These are phyloP conservation scores for Sminthopsis crassicaudata DNA, from an alignment of 2,113 vertebrate species.

Conservation along the genomic window DNA sequence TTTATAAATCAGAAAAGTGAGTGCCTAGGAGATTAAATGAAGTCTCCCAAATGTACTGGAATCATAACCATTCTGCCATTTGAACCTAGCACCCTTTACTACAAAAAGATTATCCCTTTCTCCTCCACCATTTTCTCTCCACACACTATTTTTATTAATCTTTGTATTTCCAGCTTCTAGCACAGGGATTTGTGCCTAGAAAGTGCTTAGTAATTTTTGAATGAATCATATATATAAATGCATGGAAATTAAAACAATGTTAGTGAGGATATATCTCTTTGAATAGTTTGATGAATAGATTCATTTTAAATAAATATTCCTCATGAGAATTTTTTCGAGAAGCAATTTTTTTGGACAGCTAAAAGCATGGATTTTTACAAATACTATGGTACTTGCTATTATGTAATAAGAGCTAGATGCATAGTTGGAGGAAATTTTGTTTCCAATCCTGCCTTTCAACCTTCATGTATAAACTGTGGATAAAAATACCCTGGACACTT, in stretches of 20 bases:
- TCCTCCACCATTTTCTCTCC: too few relatives aligned
- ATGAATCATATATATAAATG: not conserved
- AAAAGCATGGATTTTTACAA: constrained; percentile 1
- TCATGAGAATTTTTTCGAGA: constrained; percentile 19
- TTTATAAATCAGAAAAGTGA: not conserved
- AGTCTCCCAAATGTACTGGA: not conserved
- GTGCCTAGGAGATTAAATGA: not conserved
- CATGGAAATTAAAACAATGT: constrained; percentile 45
- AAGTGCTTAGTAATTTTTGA: not conserved
- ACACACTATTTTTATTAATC: not conserved
- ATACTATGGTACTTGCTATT: not conserved
- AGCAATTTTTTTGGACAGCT: constrained; percentile 42
- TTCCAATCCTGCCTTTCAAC: not conserved
- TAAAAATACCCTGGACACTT: not conserved
- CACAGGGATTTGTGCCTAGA: not conserved
- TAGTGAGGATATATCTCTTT: constrained; percentile 52
- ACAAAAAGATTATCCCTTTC: not conserved
- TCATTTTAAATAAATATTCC: constrained; percentile 56
- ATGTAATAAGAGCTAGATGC: not conserved
- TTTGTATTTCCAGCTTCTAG: not conserved
- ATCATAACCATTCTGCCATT: not conserved
- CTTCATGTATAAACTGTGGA: not conserved
- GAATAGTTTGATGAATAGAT: constrained; percentile 32
- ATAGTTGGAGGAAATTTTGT: not conserved
- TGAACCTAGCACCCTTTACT: not conserved